phyloP scores from a whole-genome alignment of 2,113 vertebrate genomes.

The Cichladusa arquata region DNA sequence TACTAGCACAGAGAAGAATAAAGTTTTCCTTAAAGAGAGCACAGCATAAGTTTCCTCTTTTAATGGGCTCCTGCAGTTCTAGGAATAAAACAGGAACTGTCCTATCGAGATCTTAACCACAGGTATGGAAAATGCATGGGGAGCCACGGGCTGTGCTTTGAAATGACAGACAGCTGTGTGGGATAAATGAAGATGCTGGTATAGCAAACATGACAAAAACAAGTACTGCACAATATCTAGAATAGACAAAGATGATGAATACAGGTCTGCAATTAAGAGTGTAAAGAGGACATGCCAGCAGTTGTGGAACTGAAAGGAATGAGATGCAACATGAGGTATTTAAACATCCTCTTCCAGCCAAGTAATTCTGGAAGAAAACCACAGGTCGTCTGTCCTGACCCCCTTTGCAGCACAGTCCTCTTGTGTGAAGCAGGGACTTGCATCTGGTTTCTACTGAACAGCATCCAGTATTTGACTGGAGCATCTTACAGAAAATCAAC shows the following conservation, averaged over 20 bases:
- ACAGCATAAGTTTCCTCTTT: background rate
- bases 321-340: slow-evolving; percentile 10
- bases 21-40: background rate
- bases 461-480: background rate
- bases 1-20: background rate
- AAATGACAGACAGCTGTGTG: background rate
- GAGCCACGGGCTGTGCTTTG: background rate
- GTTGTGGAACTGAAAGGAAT: slow-evolving; percentile 3
- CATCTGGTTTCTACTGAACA: slow-evolving; percentile 1
- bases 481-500: slow-evolving; percentile 39
- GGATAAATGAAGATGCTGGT: background rate
- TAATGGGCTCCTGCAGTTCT: background rate
- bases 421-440: background rate
- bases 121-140: background rate
- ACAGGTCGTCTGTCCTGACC: background rate
- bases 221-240: background rate
- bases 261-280: background rate
- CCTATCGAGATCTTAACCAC: background rate
- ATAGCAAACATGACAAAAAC: background rate
- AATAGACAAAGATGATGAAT: background rate
- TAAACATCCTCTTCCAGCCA: background rate
- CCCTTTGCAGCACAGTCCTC: background rate
- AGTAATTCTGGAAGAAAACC: slow-evolving; percentile 25
- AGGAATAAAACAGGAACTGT: slow-evolving; percentile 10
- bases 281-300: background rate